Percentiles rank a stretch among this genome's conserved stretches.
phyloP scores from a whole-genome alignment of 2,113 vertebrate species.

The Alligator mississippiensis region DNA sequence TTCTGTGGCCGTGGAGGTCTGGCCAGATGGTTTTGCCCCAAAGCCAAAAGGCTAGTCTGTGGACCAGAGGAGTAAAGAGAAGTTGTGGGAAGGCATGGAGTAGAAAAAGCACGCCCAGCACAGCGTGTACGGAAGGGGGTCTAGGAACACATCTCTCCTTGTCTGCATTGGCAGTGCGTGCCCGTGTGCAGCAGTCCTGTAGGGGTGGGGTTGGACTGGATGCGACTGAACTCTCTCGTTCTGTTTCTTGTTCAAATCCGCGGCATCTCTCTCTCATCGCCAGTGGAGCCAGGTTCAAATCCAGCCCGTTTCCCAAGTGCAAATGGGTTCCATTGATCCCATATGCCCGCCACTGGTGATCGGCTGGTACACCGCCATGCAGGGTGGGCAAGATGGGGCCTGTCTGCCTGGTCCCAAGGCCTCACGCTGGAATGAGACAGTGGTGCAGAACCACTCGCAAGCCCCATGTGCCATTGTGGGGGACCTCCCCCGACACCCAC shows the following conservation, averaged over 20 bases:
- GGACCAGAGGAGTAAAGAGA: not conserved
- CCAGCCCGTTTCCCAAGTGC: not conserved
- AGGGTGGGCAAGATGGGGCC: not conserved
- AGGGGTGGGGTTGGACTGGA: not conserved
- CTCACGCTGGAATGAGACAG: not conserved
- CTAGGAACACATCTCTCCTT: not conserved
- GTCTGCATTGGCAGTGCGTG: not conserved
- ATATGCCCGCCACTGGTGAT: not conserved
- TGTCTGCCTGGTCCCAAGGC: not conserved
- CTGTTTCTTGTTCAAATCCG: fast-evolving
- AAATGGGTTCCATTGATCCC: fast-evolving
- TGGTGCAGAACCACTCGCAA: not conserved
- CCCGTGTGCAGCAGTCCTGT: too few species aligned
- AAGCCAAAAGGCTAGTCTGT: not conserved
- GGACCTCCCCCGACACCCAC: fast-evolving
- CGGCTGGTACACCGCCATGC: not conserved
- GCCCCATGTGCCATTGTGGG: fast-evolving
- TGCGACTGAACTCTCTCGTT: fast-evolving
- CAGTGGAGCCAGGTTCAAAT: not conserved
- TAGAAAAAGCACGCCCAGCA: not conserved
- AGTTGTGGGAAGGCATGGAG: not conserved
- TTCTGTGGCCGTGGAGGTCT: not conserved
- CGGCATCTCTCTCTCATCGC: fast-evolving
- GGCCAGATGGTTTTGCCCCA: not conserved
- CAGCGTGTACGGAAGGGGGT: not conserved